Conservation (phyloP, 2,888 invertebrate species). For the Diloba caeruleocephala region DNA sequence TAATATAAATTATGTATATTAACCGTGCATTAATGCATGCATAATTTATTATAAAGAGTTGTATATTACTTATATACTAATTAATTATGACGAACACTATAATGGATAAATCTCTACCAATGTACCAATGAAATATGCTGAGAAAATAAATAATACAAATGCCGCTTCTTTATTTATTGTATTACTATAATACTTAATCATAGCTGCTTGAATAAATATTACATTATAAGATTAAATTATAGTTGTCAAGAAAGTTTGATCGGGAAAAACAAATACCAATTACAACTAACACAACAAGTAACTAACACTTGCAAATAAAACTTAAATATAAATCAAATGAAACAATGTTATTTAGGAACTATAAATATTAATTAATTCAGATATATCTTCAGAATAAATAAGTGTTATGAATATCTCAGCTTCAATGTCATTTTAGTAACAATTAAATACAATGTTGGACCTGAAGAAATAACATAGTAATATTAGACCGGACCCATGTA, state of each 20-base stretch:
- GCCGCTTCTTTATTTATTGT: constrained; percentile 87
- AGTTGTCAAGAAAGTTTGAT: constrained; percentile 1
- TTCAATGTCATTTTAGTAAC: no score
- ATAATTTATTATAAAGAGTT: constrained; percentile 84
- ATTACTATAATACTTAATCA: constrained; percentile 77
- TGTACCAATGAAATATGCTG: constrained; percentile 88
- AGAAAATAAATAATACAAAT: constrained; percentile 88
- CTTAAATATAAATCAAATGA: constrained; percentile 9
- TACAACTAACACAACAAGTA: no score
- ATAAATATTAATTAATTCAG: no score
- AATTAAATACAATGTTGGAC: no score
- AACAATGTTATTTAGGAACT: neutral
- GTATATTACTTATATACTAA: constrained; percentile 84
- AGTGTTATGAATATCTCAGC: no score
- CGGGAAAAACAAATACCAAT: constrained; percentile 5
- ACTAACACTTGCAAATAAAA: constrained; percentile 15
- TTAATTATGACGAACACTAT: constrained; percentile 71
- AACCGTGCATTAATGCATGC: constrained; percentile 85
- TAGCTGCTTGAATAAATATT: constrained; percentile 13
- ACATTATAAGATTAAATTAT: constrained; percentile 9
- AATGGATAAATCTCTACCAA: constrained; percentile 77
- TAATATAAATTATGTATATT: constrained; percentile 84
- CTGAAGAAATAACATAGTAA: no score
- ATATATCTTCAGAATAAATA: no score
- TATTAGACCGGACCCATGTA: no score